Evolutionary conservation across 2,888 invertebrate genomes (phyloP), one percentile per base, ranked within the genome.

Genomic region (Tryphoninae sp.): DNA sequence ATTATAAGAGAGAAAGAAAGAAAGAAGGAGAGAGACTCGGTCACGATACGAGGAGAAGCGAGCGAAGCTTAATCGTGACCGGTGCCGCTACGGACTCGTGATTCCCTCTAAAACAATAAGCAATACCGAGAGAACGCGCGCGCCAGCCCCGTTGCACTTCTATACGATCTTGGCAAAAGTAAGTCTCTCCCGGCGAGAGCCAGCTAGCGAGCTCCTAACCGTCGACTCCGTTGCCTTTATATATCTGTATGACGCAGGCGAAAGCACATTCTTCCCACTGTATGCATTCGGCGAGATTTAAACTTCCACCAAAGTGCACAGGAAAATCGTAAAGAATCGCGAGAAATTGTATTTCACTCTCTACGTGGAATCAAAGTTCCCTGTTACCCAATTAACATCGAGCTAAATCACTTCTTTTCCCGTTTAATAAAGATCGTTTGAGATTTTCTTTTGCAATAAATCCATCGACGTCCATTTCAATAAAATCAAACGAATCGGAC

Each of bases 61-160:
- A 80, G 75, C 72, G 78, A 76, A 73, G 80, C 58, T 80, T 75
- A 83, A 84, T 86, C 86, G 85, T 86, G 86, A 86, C 84, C 81
- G 33, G 84, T 83, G 77, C 83, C 81, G 80, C 84, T 76, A 80
- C 82, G 82, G 78, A 84, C 84, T 86, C 86, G 85, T 84, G 86
- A 86, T 86, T 85, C 84, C 76, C 82, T 86, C 84, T 84, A 85
- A 86, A 85, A 86, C 86, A 86, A 86, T 86, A 86, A 86, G 84
- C 84, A 80, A 86, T 84, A 86, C 82, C 73, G 64, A 40, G 71
- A 75, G 78, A 78, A 55, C 19, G 55, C 55, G 19, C 55, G 19
- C 55, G 11, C 9, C 45, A 19, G 55, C 55, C 51, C 55, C 55
- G 55, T 55, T 55, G 55, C 55, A 55, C 55, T 55, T 79, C 9